Evolutionary conservation across 1,140 invertebrate species (phyloP).

Genomic region (Batillaria attramentaria): DNA sequence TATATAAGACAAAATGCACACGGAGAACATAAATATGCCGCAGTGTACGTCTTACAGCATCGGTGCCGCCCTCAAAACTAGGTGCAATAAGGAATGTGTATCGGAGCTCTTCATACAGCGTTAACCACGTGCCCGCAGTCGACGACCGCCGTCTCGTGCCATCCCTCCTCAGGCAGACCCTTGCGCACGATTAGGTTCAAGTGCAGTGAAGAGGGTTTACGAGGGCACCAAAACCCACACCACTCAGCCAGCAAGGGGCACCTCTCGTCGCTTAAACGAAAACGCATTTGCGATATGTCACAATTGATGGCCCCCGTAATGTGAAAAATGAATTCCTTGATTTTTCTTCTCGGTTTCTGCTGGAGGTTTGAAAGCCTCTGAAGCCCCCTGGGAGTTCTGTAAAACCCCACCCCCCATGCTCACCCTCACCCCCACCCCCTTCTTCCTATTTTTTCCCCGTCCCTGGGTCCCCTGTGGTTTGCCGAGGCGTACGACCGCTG

Average conservation of each 20-base stretch:
- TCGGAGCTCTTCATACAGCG: too few relatives aligned
- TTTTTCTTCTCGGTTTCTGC: slow-evolving; percentile 13
- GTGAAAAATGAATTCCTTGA: slow-evolving; percentile 37
- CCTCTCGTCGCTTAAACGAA: slow-evolving; percentile 26
- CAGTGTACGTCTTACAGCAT: too few relatives aligned
- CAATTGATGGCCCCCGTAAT: slow-evolving; percentile 29
- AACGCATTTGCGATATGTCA: slow-evolving; percentile 32
- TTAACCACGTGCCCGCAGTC: too few relatives aligned
- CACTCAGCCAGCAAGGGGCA: slow-evolving; percentile 31
- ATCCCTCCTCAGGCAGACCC: not conserved
- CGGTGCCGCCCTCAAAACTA: too few relatives aligned
- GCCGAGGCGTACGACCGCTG: too few relatives aligned
- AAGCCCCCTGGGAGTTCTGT: not conserved
- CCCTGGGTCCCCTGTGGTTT: too few relatives aligned
- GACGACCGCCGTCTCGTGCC: too few relatives aligned
- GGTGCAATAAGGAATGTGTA: too few relatives aligned
- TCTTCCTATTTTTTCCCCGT: not conserved
- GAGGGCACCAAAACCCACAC: slow-evolving; percentile 23
- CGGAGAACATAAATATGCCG: too few relatives aligned
- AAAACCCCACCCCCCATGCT: not conserved
- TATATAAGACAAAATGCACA: too few relatives aligned
- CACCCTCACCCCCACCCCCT: not conserved
- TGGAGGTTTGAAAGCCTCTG: slow-evolving; percentile 23
- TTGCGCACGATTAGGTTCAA: slow-evolving; percentile 29
- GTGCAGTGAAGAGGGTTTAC: slow-evolving; percentile 35